These are phyloP conservation scores for Trematomus bernacchii DNA, from an alignment of 2,797 vertebrate genomes.

Conservation along the genomic window DNA sequence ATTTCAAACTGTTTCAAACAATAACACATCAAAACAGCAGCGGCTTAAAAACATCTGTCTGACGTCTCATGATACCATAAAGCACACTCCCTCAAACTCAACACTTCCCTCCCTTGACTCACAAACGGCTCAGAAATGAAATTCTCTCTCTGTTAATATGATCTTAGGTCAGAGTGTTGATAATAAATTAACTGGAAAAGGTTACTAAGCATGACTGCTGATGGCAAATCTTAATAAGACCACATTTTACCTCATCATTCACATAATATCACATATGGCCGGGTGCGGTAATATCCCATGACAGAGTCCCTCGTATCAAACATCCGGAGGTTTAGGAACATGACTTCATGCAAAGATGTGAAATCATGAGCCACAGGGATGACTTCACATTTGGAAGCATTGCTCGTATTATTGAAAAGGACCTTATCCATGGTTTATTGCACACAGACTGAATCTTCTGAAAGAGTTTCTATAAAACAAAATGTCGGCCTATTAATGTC, in stretches of 20 bases:
- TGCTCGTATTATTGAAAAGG: not conserved
- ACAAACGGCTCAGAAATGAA: not conserved
- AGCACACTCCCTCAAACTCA: constrained; percentile 5
- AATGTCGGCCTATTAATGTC: not conserved
- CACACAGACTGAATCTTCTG: not conserved
- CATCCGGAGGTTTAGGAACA: not conserved
- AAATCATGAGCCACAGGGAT: not conserved
- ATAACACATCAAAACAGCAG: constrained; percentile 27
- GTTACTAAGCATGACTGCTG: not conserved
- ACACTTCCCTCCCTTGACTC: constrained; percentile 10
- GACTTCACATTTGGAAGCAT: constrained; percentile 31
- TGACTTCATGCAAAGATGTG: constrained; percentile 39
- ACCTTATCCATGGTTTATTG: not conserved
- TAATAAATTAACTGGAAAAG: not conserved
- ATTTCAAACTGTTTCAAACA: not conserved
- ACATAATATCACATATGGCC: not conserved
- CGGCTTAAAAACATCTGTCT: constrained; percentile 46
- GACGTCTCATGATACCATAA: constrained; percentile 22
- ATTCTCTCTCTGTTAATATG: not conserved
- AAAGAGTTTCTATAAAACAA: not conserved
- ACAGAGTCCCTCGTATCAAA: not conserved
- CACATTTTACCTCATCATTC: not conserved
- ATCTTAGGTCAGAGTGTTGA: not conserved
- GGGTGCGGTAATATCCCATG: not conserved
- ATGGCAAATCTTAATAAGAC: not conserved